Percentiles rank a stretch among this genome's conserved stretches.
Conservation (phyloP, 1,140 invertebrate genomes). For the Aplysia californica region DNA sequence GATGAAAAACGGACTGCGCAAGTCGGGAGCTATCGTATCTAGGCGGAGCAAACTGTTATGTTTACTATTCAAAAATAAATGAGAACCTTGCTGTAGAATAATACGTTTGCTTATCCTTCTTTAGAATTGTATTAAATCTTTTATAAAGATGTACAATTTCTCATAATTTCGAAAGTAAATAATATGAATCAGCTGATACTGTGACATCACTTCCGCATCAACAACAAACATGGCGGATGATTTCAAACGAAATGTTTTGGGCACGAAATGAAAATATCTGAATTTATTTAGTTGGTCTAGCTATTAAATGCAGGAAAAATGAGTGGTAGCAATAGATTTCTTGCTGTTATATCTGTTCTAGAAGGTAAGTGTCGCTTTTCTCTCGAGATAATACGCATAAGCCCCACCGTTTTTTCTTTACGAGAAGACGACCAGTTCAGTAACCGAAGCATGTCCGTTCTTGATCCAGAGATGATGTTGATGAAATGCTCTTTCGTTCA, state of each 20-base stretch:
- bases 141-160: neutral
- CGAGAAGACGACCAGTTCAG: too few species aligned
- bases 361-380: constrained; percentile 57
- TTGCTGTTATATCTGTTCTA: constrained; percentile 62
- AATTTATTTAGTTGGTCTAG: neutral
- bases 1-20: constrained; percentile 16
- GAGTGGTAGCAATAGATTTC: constrained; percentile 56
- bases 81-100: neutral
- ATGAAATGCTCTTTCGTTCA: too few species aligned
- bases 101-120: neutral
- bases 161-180: neutral
- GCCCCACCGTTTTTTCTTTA: too few species aligned
- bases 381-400: too few species aligned
- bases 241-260: constrained; percentile 49
- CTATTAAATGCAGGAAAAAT: too few species aligned
- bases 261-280: neutral
- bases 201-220: constrained; percentile 40
- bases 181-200: constrained; percentile 34
- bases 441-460: too few species aligned
- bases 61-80: neutral
- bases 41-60: neutral
- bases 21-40: constrained; percentile 14
- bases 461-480: too few species aligned
- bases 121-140: neutral
- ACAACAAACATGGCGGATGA: constrained; percentile 58